Evolutionary conservation across 2,113 vertebrate species (phyloP).

Genomic region (Hirundichthys speculiger): DNA sequence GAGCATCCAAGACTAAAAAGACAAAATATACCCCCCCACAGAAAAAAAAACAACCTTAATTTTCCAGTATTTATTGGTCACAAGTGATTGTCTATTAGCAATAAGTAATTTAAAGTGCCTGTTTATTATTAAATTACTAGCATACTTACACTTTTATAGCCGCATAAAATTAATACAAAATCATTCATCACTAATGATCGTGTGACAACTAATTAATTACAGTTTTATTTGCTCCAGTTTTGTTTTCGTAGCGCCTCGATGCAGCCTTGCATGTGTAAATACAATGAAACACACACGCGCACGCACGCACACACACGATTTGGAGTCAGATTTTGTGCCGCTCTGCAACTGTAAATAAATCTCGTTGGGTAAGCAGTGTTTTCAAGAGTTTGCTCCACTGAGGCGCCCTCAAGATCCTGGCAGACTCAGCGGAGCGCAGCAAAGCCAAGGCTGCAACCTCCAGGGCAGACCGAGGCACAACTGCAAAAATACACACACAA

Average conservation of each 20-base stretch:
- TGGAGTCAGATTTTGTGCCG: constrained; percentile 18
- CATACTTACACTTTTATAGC: no score
- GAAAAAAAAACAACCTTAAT: no score
- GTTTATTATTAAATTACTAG: no score
- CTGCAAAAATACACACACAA: constrained; percentile 12
- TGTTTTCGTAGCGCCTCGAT: constrained; percentile 8
- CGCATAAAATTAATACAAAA: no score
- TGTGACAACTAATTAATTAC: no score
- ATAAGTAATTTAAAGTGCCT: no score
- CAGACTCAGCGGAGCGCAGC: constrained; percentile 63
- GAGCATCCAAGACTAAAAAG: no score
- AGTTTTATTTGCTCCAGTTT: neutral
- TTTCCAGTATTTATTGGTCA: no score
- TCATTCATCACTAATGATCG: no score
- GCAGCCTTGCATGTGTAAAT: constrained; percentile 5
- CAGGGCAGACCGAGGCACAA: constrained; percentile 41
- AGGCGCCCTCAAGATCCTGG: constrained; percentile 64
- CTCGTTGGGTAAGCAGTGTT: constrained; percentile 70
- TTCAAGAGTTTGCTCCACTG: constrained; percentile 59
- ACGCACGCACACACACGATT: constrained; percentile 1
- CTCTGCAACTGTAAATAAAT: constrained; percentile 68
- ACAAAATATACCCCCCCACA: no score
- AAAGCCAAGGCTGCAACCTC: constrained; percentile 57
- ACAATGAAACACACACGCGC: constrained; percentile 5
- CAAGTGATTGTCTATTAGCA: no score